Evolutionary conservation across 2,888 invertebrate genomes (phyloP), one percentile per base, ranked within the genome.

Genomic region (Anoplius nigerrimus): DNA sequence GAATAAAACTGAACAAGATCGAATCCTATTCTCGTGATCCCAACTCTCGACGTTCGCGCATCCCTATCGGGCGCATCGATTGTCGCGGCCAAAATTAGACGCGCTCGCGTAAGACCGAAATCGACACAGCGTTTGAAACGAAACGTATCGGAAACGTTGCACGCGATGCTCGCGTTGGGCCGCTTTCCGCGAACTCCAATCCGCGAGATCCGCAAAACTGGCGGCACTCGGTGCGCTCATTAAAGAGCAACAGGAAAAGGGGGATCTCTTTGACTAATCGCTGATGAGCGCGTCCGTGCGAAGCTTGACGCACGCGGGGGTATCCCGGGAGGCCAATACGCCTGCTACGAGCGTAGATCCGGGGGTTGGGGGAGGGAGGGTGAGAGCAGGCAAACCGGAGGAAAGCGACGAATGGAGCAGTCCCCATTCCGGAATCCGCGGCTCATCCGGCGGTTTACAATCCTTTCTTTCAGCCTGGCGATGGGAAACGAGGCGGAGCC

Each of bases 361-460:
- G n/a, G n/a, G n/a, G n/a, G n/a, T n/a, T n/a, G n/a, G n/a, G n/a
- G n/a, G n/a, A n/a, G n/a, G n/a, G 22, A 45, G 45, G 45, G n/a
- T 4, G 22, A 42, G 42, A n/a, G 55, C 65, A 22, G 48, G 52
- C 59, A 57, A 57, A 62, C 46, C 60, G 56, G 66, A 62, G 66
- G 54, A 66, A 65, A 66, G 21, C 74, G 54, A 58, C 72, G 81
- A 82, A 80, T 76, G 71, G 80, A 82, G 78, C 82, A 82, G 77
- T 76, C 74, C 76, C 75, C 80, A 74, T 76, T 76, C 72, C 78
- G 75, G 79, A 80, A 83, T 81, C 81, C 75, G 72, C 79, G 71
- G 77, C 72, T 79, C 76, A 80, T 82, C 82, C 80, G 76, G 62
- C 73, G 76, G 76, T 74, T 81, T 77, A 78, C 83, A 78, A 81